phyloP scores from a whole-genome alignment of 2,888 invertebrate genomes.

The Pyrgus malvae region DNA sequence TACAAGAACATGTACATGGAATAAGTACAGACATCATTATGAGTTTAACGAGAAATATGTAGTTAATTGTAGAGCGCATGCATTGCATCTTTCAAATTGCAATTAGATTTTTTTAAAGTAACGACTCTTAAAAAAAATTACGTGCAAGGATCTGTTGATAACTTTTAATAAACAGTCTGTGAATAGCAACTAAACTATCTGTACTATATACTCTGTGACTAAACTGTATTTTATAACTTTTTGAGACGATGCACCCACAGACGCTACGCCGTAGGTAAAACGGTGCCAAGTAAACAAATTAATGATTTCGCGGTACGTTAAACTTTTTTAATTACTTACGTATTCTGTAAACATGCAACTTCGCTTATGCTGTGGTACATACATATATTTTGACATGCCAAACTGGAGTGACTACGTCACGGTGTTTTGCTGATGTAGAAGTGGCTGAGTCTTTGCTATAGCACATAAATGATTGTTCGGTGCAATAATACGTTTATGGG shows the following conservation, averaged over 20 bases:
- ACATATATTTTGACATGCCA: constrained; percentile 1
- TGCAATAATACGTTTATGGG: constrained; percentile 33
- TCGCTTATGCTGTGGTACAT: not conserved
- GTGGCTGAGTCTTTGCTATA: not conserved
- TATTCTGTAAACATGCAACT: constrained; percentile 1
- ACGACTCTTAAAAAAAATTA: too few species aligned
- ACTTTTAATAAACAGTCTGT: too few species aligned
- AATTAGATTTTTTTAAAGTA: too few species aligned
- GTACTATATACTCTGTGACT: too few species aligned
- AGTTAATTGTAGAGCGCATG: too few species aligned
- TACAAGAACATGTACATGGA: not conserved
- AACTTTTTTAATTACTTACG: constrained; percentile 11
- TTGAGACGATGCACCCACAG: not conserved
- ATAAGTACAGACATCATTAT: not conserved
- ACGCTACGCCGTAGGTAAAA: not conserved
- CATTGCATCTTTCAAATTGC: too few species aligned
- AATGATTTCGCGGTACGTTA: constrained; percentile 36
- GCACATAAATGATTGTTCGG: constrained; percentile 29
- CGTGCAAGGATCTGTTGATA: too few species aligned
- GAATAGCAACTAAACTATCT: too few species aligned
- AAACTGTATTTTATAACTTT: too few species aligned
- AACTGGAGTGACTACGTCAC: not conserved
- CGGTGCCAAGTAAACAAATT: constrained; percentile 40
- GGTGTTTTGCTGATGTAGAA: constrained; percentile 1
- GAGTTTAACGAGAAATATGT: too few species aligned